Conservation (phyloP, 1,140 invertebrate genomes). For the Tenebrio molitor region DNA sequence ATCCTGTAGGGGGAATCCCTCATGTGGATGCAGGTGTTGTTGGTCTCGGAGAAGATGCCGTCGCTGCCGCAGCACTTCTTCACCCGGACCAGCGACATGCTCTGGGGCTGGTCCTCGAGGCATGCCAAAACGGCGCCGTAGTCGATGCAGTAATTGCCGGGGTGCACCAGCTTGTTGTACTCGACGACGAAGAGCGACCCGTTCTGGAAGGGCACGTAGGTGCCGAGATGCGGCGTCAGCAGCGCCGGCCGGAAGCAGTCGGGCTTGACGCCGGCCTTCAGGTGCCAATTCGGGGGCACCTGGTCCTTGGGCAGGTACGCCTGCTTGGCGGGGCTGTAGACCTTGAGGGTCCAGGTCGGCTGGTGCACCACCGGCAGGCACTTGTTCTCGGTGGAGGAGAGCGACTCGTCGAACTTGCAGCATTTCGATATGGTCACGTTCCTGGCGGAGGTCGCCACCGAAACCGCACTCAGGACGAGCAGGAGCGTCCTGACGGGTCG, state of each 20-base stretch:
- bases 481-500: neutral
- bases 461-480: neutral
- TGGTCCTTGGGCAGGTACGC: slow-evolving; percentile 46
- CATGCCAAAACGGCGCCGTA: slow-evolving; percentile 56
- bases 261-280: slow-evolving; percentile 52
- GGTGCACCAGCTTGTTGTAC: slow-evolving; percentile 53
- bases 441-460: neutral
- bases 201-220: slow-evolving; percentile 55
- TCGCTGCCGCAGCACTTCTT: slow-evolving; percentile 74
- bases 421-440: slow-evolving; percentile 56
- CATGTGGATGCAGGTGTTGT: slow-evolving; percentile 62
- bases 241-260: slow-evolving; percentile 49
- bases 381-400: slow-evolving; percentile 46
- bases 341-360: slow-evolving; percentile 53
- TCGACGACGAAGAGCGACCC: slow-evolving; percentile 56
- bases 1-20: slow-evolving; percentile 49
- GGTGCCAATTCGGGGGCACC: slow-evolving; percentile 56
- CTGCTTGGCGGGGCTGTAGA: slow-evolving; percentile 50
- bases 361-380: slow-evolving; percentile 46
- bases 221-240: slow-evolving; percentile 36
- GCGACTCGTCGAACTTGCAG: slow-evolving; percentile 52
- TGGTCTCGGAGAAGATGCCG: slow-evolving; percentile 71
- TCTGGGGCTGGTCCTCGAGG: slow-evolving; percentile 45
- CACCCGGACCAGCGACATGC: slow-evolving; percentile 60
- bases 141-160: slow-evolving; percentile 59